phyloP scores from a whole-genome alignment of 2,797 vertebrate species.

The Salmo trutta region DNA sequence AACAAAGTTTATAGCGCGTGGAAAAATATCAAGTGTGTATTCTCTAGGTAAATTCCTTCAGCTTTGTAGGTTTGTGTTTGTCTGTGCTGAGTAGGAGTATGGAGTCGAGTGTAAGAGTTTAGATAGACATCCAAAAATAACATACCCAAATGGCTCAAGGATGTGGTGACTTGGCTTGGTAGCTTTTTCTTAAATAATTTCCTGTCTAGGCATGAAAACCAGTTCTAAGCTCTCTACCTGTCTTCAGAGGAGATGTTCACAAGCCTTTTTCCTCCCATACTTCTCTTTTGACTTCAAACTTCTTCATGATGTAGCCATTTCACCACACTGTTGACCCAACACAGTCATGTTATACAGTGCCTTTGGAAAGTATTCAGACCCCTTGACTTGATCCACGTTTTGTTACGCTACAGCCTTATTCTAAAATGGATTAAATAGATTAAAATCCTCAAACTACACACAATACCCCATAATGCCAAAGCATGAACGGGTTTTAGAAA shows the following conservation, averaged over 20 bases:
- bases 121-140: background rate
- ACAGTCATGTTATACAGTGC: no score
- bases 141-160: background rate
- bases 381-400: no score
- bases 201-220: background rate
- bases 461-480: no score
- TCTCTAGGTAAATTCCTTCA: conserved; percentile 91
- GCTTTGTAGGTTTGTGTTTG: conserved; percentile 73
- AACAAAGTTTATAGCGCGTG: conserved; percentile 93
- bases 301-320: background rate
- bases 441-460: no score
- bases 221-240: background rate
- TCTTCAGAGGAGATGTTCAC: background rate
- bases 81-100: conserved; percentile 29
- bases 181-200: background rate
- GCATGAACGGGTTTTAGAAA: no score
- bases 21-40: conserved; percentile 94
- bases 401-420: no score
- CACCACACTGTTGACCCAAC: background rate
- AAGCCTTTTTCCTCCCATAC: background rate
- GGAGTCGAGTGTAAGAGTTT: background rate
- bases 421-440: no score
- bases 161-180: background rate
- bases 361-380: no score
- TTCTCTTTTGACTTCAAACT: background rate